phyloP scores from a whole-genome alignment of 2,888 invertebrate species.

The Phasia obesa region DNA sequence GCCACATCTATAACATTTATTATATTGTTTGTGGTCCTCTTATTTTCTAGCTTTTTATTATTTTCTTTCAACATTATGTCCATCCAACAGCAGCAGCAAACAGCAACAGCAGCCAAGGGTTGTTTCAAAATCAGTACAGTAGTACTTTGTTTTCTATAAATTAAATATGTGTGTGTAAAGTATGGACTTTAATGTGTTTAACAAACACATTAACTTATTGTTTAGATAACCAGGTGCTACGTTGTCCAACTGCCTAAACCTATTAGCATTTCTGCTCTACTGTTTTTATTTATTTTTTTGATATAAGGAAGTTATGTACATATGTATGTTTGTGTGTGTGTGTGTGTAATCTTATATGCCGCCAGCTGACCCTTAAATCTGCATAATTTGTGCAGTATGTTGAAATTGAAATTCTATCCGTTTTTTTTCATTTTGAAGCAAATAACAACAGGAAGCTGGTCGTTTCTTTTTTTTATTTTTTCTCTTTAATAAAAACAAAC shows the following conservation, averaged over 20 bases:
- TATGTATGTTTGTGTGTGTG: not conserved
- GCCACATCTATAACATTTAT: slow-evolving; percentile 52
- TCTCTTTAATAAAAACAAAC: slow-evolving; percentile 20
- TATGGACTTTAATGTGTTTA: slow-evolving; percentile 38
- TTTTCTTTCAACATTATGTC: slow-evolving; percentile 21
- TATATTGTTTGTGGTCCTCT: slow-evolving; percentile 36
- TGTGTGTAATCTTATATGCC: slow-evolving; percentile 25
- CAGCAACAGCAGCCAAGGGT: slow-evolving; percentile 31
- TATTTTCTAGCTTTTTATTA: slow-evolving; percentile 4
- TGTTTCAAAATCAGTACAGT: not conserved
- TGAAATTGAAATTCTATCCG: slow-evolving; percentile 66
- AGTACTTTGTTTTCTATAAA: slow-evolving; percentile 28
- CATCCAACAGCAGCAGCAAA: slow-evolving; percentile 13
- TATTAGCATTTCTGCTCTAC: slow-evolving; percentile 1
- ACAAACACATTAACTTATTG: slow-evolving; percentile 37
- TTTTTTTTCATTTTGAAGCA: slow-evolving; percentile 2
- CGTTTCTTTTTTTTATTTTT: slow-evolving; percentile 32
- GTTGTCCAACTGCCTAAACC: slow-evolving; percentile 56
- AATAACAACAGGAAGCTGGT: slow-evolving; percentile 51
- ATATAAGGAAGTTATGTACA: slow-evolving; percentile 35
- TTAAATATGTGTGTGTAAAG: not conserved
- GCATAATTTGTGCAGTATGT: slow-evolving; percentile 78
- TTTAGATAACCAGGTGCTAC: slow-evolving; percentile 58
- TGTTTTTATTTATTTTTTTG: not conserved
- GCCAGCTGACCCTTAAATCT: slow-evolving; percentile 80